Base-by-base conservation (phyloP, 2,888 invertebrate species). In the Dendrolimus pini region DNA sequence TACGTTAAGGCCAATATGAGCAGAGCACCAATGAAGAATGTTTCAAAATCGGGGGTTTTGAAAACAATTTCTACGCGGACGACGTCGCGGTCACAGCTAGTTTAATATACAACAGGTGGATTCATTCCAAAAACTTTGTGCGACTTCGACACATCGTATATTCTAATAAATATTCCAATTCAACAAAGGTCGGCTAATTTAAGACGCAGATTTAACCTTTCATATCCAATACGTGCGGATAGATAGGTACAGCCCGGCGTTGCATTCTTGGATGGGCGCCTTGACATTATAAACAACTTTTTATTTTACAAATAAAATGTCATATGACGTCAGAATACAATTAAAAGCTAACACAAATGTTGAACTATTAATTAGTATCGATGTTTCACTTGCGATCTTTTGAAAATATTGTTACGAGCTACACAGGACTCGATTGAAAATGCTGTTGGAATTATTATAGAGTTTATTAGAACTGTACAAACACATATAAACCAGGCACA, bases 261-360 rank as follows among this genome's bases (percentile, higher is more conserved):
- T 62, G 64, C 56, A 62, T 61, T 64, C 63, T 61, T 62, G 62
- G 58, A 62, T 52, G 58, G 30, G 56, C 62, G 70, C 75, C 75
- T 77, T 77, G 77, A 74, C 77, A 77, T 75, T 76, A 66, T 67
- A 68, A 67, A 70, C 70, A 66, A 71, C 73, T 74, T 75, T 73
- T 63, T 60, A 65, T 68, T 64, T 65, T 62, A 56, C 57, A 63
- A 59, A 57, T 64, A 56, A 66, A 72, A 73, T 74, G 69, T 65
- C 71, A 70, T 58, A 55, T 60, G 56, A 59, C 59, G 59, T 58
- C 55, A 55, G 56, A 7, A 41, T 7, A 41, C 41, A 41, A 54
- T 12, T 54, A 41, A 54, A 9, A 47, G 47, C 47, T 10, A 47
- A 10, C 2, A 6, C 47, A 47, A 47, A 47, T 0, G 0, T 3